Evolutionary conservation across 2,888 invertebrate species (phyloP), one percentile per base, ranked within the genome.

Genomic region (Perizoma affinitatum): DNA sequence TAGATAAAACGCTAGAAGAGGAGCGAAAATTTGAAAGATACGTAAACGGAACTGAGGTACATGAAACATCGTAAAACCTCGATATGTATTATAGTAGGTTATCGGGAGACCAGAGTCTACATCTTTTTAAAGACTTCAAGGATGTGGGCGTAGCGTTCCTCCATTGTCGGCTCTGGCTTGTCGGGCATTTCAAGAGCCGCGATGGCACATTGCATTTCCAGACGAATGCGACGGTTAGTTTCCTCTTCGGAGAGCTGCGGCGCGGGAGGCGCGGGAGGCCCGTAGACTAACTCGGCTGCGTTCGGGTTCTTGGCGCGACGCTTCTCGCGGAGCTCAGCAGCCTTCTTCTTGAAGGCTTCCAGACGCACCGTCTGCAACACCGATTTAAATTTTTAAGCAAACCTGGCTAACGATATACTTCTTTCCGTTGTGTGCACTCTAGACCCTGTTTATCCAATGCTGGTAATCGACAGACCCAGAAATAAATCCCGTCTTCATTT

Each of bases 171-270:
- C 55, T 22, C 22, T 22, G 22, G 6, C 38, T 38, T 38, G 38
- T 38, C 38, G 6, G 38, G 38, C 0, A 38, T 4, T 1, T 4
- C 3, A 4, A 38, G 38, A 4, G 38, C 38, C 38, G 1, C 38
- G 38, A 38, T 38, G 38, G 38, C 38, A 6, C 53, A 56, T 11
- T 61, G 42, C n/a, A 56, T 61, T 6, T 61, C 56, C 33, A 56
- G 48, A 10, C 52, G 44, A 0, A 61, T 44, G 4, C 52, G 43
- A 6, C 43, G 52, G 34, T 45, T 45, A 5, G n/a, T 52, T 38
- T 61, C 56, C 11, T 61, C 56, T 4, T 55, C 34, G 22, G 55
- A 43, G 8, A 44, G 11, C 7, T 48, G 22, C 6, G 58, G 58
- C 36, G 22, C 4, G 49, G 54, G 0, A n/a, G n/a, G n/a, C n/a